phyloP scores from a whole-genome alignment of 2,888 invertebrate genomes.

The Crematogaster levior region DNA sequence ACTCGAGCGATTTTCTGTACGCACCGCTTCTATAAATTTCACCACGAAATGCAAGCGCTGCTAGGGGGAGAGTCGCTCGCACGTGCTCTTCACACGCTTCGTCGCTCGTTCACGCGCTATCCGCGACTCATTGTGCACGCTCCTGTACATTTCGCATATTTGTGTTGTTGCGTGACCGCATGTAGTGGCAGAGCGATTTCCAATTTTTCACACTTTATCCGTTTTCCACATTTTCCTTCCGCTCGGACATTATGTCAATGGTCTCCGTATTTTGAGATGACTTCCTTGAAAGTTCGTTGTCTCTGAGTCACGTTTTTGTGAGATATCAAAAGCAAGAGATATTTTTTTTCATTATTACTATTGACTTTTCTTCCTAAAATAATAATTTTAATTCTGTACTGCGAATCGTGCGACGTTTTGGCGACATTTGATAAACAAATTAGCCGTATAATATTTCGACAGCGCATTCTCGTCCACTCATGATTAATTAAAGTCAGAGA shows the following conservation, averaged over 20 bases:
- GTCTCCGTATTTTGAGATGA: background rate
- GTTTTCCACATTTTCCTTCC: no score
- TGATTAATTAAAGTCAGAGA: slow-evolving; percentile 3
- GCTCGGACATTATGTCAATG: background rate
- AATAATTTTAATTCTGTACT: background rate
- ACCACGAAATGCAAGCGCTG: slow-evolving; percentile 23
- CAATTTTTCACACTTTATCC: background rate
- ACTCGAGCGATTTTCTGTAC: slow-evolving; percentile 58
- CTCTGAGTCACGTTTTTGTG: background rate
- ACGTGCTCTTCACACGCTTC: background rate
- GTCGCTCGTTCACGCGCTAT: background rate
- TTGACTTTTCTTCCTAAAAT: background rate
- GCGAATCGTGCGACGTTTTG: background rate
- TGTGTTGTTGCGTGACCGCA: background rate
- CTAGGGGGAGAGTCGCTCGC: slow-evolving; percentile 11
- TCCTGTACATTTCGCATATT: background rate
- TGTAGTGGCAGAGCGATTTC: background rate
- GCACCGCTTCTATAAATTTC: slow-evolving; percentile 61
- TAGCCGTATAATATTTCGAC: background rate
- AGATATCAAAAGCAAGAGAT: background rate
- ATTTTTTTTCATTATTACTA: background rate
- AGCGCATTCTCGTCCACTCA: background rate
- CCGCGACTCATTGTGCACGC: background rate
- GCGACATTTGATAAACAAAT: background rate
- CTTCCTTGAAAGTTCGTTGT: background rate